Evolutionary conservation across 2,888 invertebrate species (phyloP).

Genomic region (Euplexia lucipara): DNA sequence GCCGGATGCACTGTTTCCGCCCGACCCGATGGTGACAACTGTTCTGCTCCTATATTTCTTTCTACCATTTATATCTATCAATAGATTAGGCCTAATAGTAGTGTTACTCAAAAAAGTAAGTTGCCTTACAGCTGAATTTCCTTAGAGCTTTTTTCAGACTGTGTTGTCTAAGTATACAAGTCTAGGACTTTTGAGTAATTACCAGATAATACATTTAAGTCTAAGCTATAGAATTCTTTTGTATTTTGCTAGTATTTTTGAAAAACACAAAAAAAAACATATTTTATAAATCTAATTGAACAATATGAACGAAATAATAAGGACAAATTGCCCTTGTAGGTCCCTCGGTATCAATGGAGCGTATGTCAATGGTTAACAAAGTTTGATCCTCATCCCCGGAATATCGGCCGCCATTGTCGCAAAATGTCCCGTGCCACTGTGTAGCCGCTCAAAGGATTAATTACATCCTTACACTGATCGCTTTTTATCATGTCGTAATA

Average conservation of each 20-base stretch:
- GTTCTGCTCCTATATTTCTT: slow-evolving; percentile 68
- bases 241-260: too few species aligned
- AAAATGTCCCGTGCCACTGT: slow-evolving; percentile 20
- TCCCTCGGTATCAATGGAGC: slow-evolving; percentile 51
- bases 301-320: slow-evolving; percentile 23
- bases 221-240: not conserved
- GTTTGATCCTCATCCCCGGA: slow-evolving; percentile 40
- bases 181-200: not conserved
- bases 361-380: slow-evolving; percentile 53
- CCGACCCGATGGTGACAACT: slow-evolving; percentile 71
- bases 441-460: slow-evolving; percentile 55
- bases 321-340: slow-evolving; percentile 25
- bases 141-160: not conserved
- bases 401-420: slow-evolving; percentile 26
- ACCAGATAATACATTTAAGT: not conserved
- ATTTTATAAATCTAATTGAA: not conserved
- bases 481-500: slow-evolving; percentile 39
- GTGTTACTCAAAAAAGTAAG: slow-evolving; percentile 7
- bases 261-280: not conserved
- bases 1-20: slow-evolving; percentile 81
- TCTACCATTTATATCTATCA: slow-evolving; percentile 50
- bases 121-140: not conserved
- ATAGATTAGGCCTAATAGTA: slow-evolving; percentile 47
- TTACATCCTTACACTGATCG: slow-evolving; percentile 40
- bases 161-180: not conserved